phyloP scores from a whole-genome alignment of 2,797 vertebrate genomes.

The Darevskia mixta region DNA sequence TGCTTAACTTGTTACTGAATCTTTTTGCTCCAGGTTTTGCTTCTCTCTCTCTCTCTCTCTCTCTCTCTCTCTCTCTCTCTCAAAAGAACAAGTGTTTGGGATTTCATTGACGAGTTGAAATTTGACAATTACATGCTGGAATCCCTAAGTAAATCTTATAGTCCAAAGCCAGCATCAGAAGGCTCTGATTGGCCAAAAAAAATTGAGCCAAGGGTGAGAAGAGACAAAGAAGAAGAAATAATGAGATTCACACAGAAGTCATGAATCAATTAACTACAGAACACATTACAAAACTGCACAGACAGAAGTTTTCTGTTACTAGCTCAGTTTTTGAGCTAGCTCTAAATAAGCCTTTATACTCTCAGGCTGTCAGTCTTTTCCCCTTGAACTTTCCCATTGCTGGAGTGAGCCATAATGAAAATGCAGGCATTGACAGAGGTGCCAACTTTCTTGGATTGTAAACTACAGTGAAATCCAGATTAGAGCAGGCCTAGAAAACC shows the following conservation, averaged over 20 bases:
- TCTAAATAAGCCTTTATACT: not conserved
- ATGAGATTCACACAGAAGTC: not conserved
- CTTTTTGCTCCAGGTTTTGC: not conserved
- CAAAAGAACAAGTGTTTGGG: not conserved
- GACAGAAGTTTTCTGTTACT: not conserved
- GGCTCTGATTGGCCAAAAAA: not conserved
- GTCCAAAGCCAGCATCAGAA: not conserved
- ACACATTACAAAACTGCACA: not conserved
- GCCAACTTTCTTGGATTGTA: not conserved
- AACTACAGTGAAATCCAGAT: not conserved
- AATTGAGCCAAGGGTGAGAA: not conserved
- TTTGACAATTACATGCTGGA: slow-evolving; percentile 20
- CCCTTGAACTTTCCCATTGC: not conserved
- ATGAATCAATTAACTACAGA: not conserved
- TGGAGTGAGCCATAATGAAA: not conserved
- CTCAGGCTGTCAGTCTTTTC: not conserved
- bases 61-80: not conserved
- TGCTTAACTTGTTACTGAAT: not conserved
- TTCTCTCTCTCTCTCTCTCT: not conserved
- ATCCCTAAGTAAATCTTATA: slow-evolving; percentile 4
- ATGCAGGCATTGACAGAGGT: not conserved
- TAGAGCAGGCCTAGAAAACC: not conserved
- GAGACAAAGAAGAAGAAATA: not conserved
- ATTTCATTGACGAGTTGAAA: slow-evolving; percentile 5
- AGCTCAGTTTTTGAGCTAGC: not conserved